Evolutionary conservation across 2,888 invertebrate genomes (phyloP), one percentile per base, ranked within the genome.

Genomic region (Pteria penguin): DNA sequence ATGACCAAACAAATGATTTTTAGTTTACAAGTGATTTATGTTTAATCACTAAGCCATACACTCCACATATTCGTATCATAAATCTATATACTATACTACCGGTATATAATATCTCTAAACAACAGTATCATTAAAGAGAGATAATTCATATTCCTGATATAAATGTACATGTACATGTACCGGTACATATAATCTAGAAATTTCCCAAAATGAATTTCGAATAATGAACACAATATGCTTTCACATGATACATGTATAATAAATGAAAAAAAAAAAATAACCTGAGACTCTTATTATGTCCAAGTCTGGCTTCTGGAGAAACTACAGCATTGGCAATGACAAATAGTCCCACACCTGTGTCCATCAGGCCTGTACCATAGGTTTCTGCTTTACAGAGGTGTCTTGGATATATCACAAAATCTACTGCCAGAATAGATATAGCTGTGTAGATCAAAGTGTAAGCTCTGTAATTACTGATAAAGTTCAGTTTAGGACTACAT

Each of bases 271-370:
- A 60, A 22, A 60, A 60, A 4, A 60, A 32, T 33, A 33, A 63
- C 63, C 63, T 36, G 24, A 36, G 63, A 33, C 22, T 63, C 33
- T 26, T 31, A 26, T 33, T 26, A 22, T 63, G 18, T 45, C 45
- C 45, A 14, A 82, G 84, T 69, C 88, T 86, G 3, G 90, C 90
- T 75, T 91, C 91, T 33, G 87, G 88, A 5, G 88, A 88, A 1
- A 90, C 90, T 72, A 91, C 82, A 14, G 88, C 91, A 88, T 91
- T 90, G 24, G 88, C 76, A 14, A 91, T 69, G 4, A 90, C 83
- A 77, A 96, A 99, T 24, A 96, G 92, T 0, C 98, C 98, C 2
- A 98, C 98, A 11, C 99, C 99, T 11, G 96, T 94, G 90, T 99
- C 99, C 99, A 99, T 99, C 31, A 98, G 75, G 5, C 93, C 91